Evolutionary conservation across 2,113 vertebrate species (phyloP), one percentile per base, ranked within the genome.

Genomic region (Chiloscyllium plagiosum): DNA sequence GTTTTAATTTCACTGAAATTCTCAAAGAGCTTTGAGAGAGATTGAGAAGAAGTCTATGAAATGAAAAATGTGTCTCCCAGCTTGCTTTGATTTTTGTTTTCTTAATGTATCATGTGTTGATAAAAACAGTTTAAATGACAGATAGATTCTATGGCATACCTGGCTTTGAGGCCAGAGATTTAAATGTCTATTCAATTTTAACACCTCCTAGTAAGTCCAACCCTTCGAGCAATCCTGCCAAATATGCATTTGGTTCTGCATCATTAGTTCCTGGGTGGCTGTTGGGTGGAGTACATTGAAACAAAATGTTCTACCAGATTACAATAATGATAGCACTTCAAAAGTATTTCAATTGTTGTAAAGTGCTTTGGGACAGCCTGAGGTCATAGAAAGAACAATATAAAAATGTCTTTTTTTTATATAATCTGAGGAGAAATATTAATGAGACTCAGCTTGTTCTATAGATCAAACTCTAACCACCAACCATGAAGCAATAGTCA

Each of bases 351-450:
- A 50, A 24, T 87, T 47, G 47, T 42, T 87, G 42, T 29, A 52
- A 87, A 87, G 85, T 42, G 85, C 47, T 13, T 86, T 86, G 85
- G 2, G 47, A 86, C 7, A 24, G 10, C 85, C 85, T 86, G 42
- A 86, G 47, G 22, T 86, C 20, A 22, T 86, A 15, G n/a, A 80
- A 76, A 29, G 72, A 76, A 8, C 10, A 33, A n/a, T 76, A 80
- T 80, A 37, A 80, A 80, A 37, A 33, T 13, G 37, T 80, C 17
- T 33, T 80, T 80, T 80, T 13, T 20, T 52, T 22, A 86, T 47
- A 50, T 42, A 87, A 26, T 52, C 47, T 87, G 85, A 87, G 85
- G 52, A 87, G 85, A 87, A 87, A 26, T 83, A 83, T 83, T 83
- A 83, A 42, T 5, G 2, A 17, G n/a, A 19, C 26, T 83, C 78